A percentile compares a stretch with the other conserved stretches of the same genome.
Conservation (phyloP, 2,888 invertebrate species). For the Drosophila austrosaltans region DNA sequence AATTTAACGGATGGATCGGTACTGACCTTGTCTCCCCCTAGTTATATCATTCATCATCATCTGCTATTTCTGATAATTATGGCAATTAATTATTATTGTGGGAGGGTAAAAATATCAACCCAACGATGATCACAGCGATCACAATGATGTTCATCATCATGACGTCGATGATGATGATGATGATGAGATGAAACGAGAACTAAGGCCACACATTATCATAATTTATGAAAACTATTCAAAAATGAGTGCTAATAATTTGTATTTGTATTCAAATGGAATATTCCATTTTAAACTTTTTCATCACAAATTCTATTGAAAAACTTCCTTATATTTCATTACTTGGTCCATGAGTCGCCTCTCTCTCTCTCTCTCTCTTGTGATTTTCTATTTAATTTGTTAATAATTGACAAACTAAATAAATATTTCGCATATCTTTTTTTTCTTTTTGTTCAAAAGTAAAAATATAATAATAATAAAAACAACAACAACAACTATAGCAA, state of each 20-base stretch:
- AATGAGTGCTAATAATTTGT: not conserved
- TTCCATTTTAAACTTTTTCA: not conserved
- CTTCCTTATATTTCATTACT: conserved; percentile 2
- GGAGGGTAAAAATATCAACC: conserved; percentile 14
- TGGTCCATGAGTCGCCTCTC: not conserved
- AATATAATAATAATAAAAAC: conserved; percentile 27
- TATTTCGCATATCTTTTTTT: not conserved
- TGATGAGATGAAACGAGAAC: conserved; percentile 14
- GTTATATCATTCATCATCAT: conserved; percentile 19
- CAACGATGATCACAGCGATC: not conserved
- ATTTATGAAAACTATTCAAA: conserved; percentile 11
- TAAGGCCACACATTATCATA: conserved; percentile 16
- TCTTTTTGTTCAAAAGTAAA: conserved; percentile 21
- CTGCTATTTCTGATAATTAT: conserved; percentile 15
- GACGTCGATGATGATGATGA: not conserved
- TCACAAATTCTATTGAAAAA: not conserved
- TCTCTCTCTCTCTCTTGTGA: conserved; percentile 1
- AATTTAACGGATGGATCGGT: conserved; percentile 8
- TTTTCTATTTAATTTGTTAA: conserved; percentile 22
- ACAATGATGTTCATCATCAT: conserved; percentile 1
- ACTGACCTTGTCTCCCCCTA: conserved; percentile 14
- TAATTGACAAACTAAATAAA: conserved; percentile 17
- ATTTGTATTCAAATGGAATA: conserved; percentile 13
- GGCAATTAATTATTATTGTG: conserved; percentile 21
- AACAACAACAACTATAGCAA: conserved; percentile 26